Evolutionary conservation across 1,140 invertebrate genomes (phyloP).

Genomic region (Nomia melanderi): DNA sequence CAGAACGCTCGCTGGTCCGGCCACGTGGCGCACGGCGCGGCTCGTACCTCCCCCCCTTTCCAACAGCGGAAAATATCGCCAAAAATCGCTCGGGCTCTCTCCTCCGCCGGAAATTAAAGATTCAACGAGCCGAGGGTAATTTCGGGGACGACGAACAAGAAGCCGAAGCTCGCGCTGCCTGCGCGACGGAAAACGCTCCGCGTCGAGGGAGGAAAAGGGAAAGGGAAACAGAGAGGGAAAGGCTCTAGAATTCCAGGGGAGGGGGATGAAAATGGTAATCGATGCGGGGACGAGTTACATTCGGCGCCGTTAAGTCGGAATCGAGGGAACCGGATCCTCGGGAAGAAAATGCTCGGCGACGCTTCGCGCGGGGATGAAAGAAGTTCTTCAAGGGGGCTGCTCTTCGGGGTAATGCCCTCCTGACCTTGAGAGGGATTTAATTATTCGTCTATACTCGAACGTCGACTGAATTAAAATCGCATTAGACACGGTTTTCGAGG

Average conservation of each 20-base stretch:
- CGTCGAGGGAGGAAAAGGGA: too few relatives aligned
- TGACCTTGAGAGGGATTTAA: conserved; percentile 30
- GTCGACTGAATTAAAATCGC: conserved; percentile 22
- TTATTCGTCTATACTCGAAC: conserved; percentile 14
- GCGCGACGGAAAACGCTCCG: conserved; percentile 8
- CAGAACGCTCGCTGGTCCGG: conserved; percentile 43
- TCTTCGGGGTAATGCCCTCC: background rate
- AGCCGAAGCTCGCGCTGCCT: too few relatives aligned
- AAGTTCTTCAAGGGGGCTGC: conserved; percentile 36
- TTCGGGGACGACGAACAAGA: conserved; percentile 65
- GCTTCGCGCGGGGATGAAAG: background rate
- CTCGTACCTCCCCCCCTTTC: background rate
- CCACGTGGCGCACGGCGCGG: conserved; percentile 58
- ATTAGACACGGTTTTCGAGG: too few relatives aligned
- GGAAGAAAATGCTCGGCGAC: background rate
- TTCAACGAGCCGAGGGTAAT: conserved; percentile 73
- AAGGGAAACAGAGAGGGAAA: background rate
- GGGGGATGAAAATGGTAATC: conserved; percentile 68
- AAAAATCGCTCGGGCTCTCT: conserved; percentile 59
- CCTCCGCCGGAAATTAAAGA: conserved; percentile 73
- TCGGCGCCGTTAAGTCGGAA: conserved; percentile 59
- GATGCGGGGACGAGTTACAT: conserved; percentile 57
- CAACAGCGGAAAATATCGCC: conserved; percentile 58
- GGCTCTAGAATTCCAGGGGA: background rate
- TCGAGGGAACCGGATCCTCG: conserved; percentile 29